phyloP scores from a whole-genome alignment of 2,113 vertebrate genomes.

The Regulus satrapa region DNA sequence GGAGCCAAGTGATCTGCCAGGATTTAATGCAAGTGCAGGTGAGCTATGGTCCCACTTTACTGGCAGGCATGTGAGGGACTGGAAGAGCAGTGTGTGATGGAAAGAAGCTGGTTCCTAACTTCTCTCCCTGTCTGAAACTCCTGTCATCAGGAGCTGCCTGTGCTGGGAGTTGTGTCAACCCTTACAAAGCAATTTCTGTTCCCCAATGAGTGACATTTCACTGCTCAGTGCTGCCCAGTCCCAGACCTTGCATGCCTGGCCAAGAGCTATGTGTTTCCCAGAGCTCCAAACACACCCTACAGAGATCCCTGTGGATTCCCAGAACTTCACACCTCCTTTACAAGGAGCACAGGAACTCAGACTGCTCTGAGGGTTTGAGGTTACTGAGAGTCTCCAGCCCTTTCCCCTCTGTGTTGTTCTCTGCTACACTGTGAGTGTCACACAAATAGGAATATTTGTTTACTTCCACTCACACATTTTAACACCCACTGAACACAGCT shows the following conservation, averaged over 20 bases:
- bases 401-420: not conserved
- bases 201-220: not conserved
- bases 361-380: not conserved
- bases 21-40: not conserved
- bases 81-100: not conserved
- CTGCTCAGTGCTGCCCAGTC: fast-evolving
- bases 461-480: not conserved
- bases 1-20: not conserved
- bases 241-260: not conserved
- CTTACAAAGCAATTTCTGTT: not conserved
- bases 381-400: not conserved
- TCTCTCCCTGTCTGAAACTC: not conserved
- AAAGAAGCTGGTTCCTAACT: not conserved
- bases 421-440: fast-evolving
- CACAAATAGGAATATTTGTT: not conserved
- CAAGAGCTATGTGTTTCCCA: not conserved
- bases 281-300: not conserved
- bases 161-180: not conserved
- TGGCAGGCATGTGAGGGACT: not conserved
- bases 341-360: not conserved
- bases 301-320: not conserved
- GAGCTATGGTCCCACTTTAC: not conserved
- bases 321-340: not conserved
- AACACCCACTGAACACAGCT: not conserved
- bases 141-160: not conserved